Conservation (phyloP, 2,888 invertebrate genomes). For the Drosophila mercatorum region DNA sequence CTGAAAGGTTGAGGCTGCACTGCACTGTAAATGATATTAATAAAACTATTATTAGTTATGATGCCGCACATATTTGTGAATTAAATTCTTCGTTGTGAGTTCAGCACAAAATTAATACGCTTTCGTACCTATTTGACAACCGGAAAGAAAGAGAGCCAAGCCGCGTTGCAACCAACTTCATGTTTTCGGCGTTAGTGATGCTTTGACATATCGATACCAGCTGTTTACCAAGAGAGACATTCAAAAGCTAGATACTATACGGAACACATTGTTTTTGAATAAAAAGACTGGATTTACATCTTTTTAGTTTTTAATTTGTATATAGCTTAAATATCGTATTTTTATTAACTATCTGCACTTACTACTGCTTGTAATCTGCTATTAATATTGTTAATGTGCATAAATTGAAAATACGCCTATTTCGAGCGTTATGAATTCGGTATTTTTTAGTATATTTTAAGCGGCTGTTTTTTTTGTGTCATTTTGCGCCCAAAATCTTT, state of each 20-base stretch:
- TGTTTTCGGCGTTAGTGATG: slow-evolving; percentile 28
- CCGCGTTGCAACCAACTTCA: slow-evolving; percentile 47
- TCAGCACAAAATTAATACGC: slow-evolving; percentile 53
- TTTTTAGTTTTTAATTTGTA: fast-evolving
- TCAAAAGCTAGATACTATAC: slow-evolving; percentile 17
- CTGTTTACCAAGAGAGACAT: background rate
- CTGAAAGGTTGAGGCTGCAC: slow-evolving; percentile 84
- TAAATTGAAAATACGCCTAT: background rate
- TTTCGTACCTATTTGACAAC: slow-evolving; percentile 84
- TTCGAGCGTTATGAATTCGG: background rate
- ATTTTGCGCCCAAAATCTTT: slow-evolving; percentile 44
- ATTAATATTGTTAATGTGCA: too few species aligned
- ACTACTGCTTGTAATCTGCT: too few species aligned
- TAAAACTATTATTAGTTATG: slow-evolving; percentile 61
- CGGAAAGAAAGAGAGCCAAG: slow-evolving; percentile 83
- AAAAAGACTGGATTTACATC: background rate
- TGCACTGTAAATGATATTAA: slow-evolving; percentile 77
- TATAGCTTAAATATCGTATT: background rate
- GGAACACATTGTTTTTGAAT: background rate
- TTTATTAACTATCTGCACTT: background rate
- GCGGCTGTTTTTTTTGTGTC: slow-evolving; percentile 10
- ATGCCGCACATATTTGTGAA: slow-evolving; percentile 70
- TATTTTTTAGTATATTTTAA: slow-evolving; percentile 34
- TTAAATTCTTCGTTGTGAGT: slow-evolving; percentile 48
- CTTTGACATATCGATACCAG: slow-evolving; percentile 28